Base-by-base conservation (phyloP, 2,113 vertebrate genomes). In the Psophia crepitans region DNA sequence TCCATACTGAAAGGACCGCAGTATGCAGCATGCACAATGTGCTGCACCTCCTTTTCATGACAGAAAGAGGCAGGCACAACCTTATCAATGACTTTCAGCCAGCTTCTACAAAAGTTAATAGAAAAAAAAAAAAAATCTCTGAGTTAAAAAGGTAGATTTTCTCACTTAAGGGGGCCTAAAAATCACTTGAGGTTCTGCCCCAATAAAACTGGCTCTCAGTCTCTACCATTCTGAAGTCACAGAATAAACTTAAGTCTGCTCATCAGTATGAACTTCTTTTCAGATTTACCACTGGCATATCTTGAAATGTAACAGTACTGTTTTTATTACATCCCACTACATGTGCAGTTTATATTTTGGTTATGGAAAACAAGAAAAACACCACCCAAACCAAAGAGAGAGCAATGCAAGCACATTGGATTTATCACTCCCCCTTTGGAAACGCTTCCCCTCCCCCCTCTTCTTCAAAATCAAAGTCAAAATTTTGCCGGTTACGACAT, bases 21-120 rank as follows among this genome's bases (percentile, higher is more conserved):
- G 46, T 5, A 22, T 12, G 39, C 46, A 90, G 18, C 32, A 82
- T 0, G 0, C 39, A 27, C 3, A 14, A 3, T 5, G 20, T 23
- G 5, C 16, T 76, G 46, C 63, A 37, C 14, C 70, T 73, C 44
- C 57, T 76, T 54, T 75, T 77, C 37, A 30, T 6, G n/a, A 77
- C n/a, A 57, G 26, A 74, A 63, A 71, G 82, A 43, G 6, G 48
- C 43, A 88, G 30, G 9, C 5, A 41, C 10, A 69, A 83, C 13
- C 64, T 65, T 27, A 64, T 4, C 43, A 30, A 11, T 35, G 16
- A 60, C 58, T 49, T 73, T 76, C n/a, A 28, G 24, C 2, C 53
- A 90, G 48, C 44, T 88, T 66, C 78, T 44, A 49, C 39, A 21
- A 74, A 60, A 14, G 5, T 39, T 71, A 49, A 17, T 14, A 8